Base-by-base conservation (phyloP, 2,113 vertebrate species). In the Synchiropus splendidus region DNA sequence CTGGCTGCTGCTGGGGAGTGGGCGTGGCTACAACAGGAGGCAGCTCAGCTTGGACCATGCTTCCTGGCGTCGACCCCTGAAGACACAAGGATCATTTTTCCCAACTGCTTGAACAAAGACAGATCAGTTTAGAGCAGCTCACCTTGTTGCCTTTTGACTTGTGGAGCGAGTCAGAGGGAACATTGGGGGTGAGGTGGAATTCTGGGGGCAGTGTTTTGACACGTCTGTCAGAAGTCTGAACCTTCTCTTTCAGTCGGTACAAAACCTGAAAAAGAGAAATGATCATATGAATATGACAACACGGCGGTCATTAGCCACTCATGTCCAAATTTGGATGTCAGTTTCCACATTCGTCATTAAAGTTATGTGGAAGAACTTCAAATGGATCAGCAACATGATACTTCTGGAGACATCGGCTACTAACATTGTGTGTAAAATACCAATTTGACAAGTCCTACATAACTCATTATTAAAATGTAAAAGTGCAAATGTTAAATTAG, bases 191-290 rank as follows among this genome's bases (percentile, higher is more conserved):
- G 27, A 91, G 85, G 69, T 86, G 85, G 50, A 89, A 82, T 61
- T 87, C 88, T 39, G 36, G 69, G 31, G 72, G 73, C 55, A 88
- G 88, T 49, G 89, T 83, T 73, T 98, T 98, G 17, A 89, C 77
- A 66, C 88, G 89, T 75, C 80, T 84, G 61, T 91, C 74, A 48
- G 88, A 88, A 64, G 87, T 78, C 51, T 90, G 87, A 48, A 88
- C 83, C 55, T 90, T 95, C 77, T 95, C 91, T 64, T 92, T 97
- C 36, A 92, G 79, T 67, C 90, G 85, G 67, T 89, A 94, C 43
- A 98, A 81, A 80, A 98, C 89, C 94, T 98, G 69, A 34, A 72
- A 58, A 54, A 1, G 27, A 75, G 47, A 2, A n/a, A n/a, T n/a
- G n/a, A n/a, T n/a, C n/a, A n/a, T n/a, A n/a, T n/a, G n/a, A n/a